A percentile compares a stretch with the other conserved stretches of the same genome.
Conservation (phyloP, 2,888 invertebrate genomes). For the Micropterix aruncella region DNA sequence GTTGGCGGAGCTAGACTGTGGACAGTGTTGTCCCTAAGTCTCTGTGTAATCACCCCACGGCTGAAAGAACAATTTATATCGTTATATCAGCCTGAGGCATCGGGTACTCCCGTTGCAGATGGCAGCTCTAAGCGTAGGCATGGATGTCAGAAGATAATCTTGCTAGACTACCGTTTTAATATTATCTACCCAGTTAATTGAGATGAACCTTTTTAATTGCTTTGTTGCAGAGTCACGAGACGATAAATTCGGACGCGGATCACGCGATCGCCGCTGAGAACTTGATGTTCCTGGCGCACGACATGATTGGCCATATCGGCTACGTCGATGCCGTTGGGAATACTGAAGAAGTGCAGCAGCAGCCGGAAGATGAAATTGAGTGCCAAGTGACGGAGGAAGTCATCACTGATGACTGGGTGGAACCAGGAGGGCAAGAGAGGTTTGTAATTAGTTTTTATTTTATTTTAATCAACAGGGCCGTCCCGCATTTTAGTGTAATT, state of each 20-base stretch:
- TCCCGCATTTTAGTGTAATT: conserved; percentile 1
- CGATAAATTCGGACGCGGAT: conserved; percentile 32
- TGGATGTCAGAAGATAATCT: no score
- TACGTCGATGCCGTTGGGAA: conserved; percentile 23
- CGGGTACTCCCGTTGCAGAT: no score
- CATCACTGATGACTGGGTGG: conserved; percentile 69
- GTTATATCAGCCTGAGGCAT: no score
- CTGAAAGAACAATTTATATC: no score
- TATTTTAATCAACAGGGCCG: no score
- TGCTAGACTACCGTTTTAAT: no score
- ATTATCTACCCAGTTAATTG: no score
- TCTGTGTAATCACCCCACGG: no score
- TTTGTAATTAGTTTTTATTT: conserved; percentile 16
- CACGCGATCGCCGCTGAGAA: conserved; percentile 48
- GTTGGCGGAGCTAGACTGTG: no score
- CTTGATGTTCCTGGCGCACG: conserved; percentile 45
- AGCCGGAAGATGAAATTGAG: conserved; percentile 34
- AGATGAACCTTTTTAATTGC: no score
- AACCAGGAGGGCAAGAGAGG: conserved; percentile 58
- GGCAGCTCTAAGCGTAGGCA: no score
- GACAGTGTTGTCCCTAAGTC: no score
- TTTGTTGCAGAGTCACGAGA: conserved; percentile 23
- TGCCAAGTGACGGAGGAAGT: conserved; percentile 66
- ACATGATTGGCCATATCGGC: conserved; percentile 22
- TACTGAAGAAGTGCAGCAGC: conserved; percentile 17